Evolutionary conservation across 2,888 invertebrate genomes (phyloP), one percentile per base, ranked within the genome.

Genomic region (Idaea aversata): DNA sequence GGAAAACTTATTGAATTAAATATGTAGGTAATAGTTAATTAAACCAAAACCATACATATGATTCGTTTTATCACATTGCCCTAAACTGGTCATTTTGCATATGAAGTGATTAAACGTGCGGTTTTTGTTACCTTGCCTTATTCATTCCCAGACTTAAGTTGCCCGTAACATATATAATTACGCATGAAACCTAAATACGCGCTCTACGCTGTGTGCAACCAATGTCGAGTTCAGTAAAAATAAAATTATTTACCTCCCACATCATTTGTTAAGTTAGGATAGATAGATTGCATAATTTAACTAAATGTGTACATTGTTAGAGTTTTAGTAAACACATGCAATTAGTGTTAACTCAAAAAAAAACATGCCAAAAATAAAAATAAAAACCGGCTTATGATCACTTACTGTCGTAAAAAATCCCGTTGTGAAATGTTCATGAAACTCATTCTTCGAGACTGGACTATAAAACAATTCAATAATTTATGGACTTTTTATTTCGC

Each of bases 321-420:
- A 47, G 13, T 47, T 60, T 66, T 72, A 66, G 71, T 62, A 67
- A 62, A 63, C 64, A 68, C 84, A 83, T 85, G 87, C 85, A 68
- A 78, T 87, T 88, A 88, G 85, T 88, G 76, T 69, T 71, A 73
- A 78, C 73, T 70, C 64, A 69, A 72, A 67, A 71, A 72, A 72
- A 75, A 72, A 70, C 86, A 86, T 87, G 86, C 86, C 78, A 65
- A 77, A 81, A 80, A 65, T 72, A 75, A 75, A 78, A 69, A 75
- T 75, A 72, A 74, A 81, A 83, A 87, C 91, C 91, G 91, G 91
- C 89, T 82, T 78, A 86, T 90, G 91, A 91, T 91, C 91, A 91
- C 91, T 88, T 86, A 88, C 88, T 75, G 59, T 25, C 34, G 7
- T 73, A 71, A 71, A 70, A 66, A 62, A 64, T 73, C 74, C 77